Base-by-base conservation (phyloP, 2,888 invertebrate species). In the Willowsia nigromaculata region DNA sequence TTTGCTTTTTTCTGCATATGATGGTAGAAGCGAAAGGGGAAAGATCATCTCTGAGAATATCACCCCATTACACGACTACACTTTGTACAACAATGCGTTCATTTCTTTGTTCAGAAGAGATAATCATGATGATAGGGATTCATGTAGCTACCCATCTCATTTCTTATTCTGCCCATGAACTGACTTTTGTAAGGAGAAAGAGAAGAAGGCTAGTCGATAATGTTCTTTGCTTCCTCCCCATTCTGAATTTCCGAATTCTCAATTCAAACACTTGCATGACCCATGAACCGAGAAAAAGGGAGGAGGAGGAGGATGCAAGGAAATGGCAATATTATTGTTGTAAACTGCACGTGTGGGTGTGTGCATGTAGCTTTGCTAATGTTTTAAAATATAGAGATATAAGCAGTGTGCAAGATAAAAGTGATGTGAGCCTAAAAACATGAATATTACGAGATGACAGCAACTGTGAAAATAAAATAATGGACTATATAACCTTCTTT, bases 261-360 rank as follows among this genome's bases (percentile, higher is more conserved):
- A 25, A 40, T 71, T 68, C 56, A 86, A 78, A 65, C 37, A 65
- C 68, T 83, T 83, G 68, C 74, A 59, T 78, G 87, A 33, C 68
- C 87, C 71, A 71, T 81, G 81, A 25, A 59, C 84, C 27, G 47
- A 37, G 18, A 37, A 1, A 13, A 7, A 18, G 65, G 18, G 25
- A 9, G 59, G 27, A 43, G 71, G 13, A 71, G 40, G n/a, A 43
- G 43, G 15, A 53, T n/a, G 80, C 30, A 68, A 81, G 81, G 81
- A 87, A 81, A 81, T 81, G 47, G 71, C 22, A 68, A 86, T 80
- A 80, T 86, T 80, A 86, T 65, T 86, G 68, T 53, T 86, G 86
- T 80, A 86, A 74, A 78, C 78, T 85, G 85, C 78, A 85, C 43
- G 56, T 59, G 27, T 27, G 1, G 25, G 9, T 43, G 13, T 43